Percentiles rank a stretch among this genome's conserved stretches.
Conservation (phyloP, 2,888 invertebrate species). For the Maniola hyperantus region DNA sequence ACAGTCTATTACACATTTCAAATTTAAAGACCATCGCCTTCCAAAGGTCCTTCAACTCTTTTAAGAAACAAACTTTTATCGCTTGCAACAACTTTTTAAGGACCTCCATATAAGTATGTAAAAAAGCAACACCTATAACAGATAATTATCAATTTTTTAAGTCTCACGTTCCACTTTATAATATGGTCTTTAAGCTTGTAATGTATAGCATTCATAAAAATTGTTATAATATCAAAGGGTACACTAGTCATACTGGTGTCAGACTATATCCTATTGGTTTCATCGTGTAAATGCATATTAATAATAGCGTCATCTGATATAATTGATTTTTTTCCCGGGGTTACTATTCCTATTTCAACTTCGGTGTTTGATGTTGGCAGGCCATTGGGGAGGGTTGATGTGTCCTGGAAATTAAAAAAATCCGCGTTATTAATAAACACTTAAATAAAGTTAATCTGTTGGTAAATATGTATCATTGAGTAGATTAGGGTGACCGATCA, state of each 20-base stretch:
- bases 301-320: conserved; percentile 82
- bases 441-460: background rate
- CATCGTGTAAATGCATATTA: conserved; percentile 79
- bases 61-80: no score
- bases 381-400: conserved; percentile 71
- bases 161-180: no score
- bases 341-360: conserved; percentile 59
- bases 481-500: no score
- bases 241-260: conserved; percentile 5
- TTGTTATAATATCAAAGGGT: conserved; percentile 4
- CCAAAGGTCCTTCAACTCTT: no score
- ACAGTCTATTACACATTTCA: conserved; percentile 2
- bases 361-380: conserved; percentile 76
- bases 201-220: no score
- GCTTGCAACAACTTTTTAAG: no score
- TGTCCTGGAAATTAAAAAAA: conserved; percentile 50
- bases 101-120: no score
- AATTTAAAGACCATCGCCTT: no score
- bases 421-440: background rate
- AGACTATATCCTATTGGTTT: conserved; percentile 31
- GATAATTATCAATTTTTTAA: no score
- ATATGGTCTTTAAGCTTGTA: no score
- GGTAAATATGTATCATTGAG: no score
- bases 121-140: no score
- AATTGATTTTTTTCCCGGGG: conserved; percentile 75